A percentile compares a stretch with the other conserved stretches of the same genome.
phyloP scores from a whole-genome alignment of 2,797 vertebrate species.

The Zonotrichia albicollis region DNA sequence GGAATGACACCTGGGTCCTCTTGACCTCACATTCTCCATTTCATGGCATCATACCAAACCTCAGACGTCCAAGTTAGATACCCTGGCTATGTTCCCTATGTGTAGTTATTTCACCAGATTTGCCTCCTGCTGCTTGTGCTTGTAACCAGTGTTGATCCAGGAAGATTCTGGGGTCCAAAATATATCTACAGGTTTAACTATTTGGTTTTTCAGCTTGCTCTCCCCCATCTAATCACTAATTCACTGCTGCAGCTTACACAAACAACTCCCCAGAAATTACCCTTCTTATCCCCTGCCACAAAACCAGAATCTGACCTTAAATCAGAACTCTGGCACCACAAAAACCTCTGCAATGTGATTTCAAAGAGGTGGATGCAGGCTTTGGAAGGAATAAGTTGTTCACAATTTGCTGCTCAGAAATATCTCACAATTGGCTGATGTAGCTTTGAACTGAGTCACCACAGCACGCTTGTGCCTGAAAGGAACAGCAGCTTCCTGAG shows the following conservation, averaged over 20 bases:
- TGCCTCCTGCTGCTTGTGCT: background rate
- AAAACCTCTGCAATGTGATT: background rate
- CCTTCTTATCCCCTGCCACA: background rate
- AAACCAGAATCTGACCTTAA: background rate
- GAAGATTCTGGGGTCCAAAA: background rate
- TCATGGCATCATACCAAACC: background rate
- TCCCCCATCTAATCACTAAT: background rate
- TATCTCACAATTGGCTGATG: background rate
- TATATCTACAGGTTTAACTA: background rate
- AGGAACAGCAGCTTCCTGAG: background rate
- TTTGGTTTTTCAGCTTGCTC: background rate
- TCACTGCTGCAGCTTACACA: background rate
- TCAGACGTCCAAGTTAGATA: background rate
- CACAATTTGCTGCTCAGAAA: background rate
- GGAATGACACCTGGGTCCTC: background rate
- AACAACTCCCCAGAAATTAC: background rate
- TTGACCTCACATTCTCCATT: background rate
- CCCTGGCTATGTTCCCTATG: background rate
- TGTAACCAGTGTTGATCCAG: background rate
- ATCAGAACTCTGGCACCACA: background rate
- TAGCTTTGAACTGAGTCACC: background rate
- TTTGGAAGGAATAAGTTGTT: background rate
- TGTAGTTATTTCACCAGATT: background rate
- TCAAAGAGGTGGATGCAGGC: background rate
- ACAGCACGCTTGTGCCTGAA: background rate